phyloP scores from a whole-genome alignment of 2,797 vertebrate species.

The Cetoscarus ocellatus region DNA sequence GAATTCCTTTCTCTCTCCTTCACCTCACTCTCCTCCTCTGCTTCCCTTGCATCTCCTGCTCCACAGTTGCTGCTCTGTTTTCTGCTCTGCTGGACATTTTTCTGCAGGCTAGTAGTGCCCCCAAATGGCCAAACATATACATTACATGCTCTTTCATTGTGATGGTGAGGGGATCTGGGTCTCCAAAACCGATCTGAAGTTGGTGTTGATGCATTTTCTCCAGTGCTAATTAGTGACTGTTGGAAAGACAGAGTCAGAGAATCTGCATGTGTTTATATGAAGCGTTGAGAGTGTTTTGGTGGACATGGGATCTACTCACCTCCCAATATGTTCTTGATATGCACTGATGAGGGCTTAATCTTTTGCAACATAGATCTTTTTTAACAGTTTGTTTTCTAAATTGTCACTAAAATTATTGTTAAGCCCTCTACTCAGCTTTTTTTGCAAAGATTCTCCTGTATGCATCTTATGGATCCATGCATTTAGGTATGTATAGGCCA shows the following conservation, averaged over 20 bases:
- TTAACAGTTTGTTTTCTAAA: not conserved
- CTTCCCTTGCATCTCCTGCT: slow-evolving; percentile 52
- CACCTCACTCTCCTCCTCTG: slow-evolving; percentile 57
- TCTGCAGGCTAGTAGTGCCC: slow-evolving; percentile 80
- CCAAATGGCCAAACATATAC: slow-evolving; percentile 73
- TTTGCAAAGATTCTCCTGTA: not conserved
- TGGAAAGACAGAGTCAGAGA: slow-evolving; percentile 18
- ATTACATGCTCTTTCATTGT: slow-evolving; percentile 69
- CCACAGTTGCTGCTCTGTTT: slow-evolving; percentile 55
- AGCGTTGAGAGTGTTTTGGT: slow-evolving; percentile 10
- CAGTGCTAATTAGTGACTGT: slow-evolving; percentile 20
- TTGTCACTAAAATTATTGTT: slow-evolving; percentile 13
- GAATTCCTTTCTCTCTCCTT: slow-evolving; percentile 54
- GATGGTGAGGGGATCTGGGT: slow-evolving; percentile 21
- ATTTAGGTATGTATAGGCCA: not conserved
- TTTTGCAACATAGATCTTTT: not conserved
- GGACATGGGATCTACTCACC: not conserved
- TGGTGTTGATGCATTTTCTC: slow-evolving; percentile 32
- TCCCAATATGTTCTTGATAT: not conserved
- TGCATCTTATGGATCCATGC: not conserved
- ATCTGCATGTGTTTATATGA: slow-evolving; percentile 3
- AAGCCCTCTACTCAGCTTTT: not conserved
- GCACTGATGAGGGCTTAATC: not conserved
- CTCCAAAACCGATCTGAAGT: slow-evolving; percentile 47
- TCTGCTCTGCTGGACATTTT: slow-evolving; percentile 58